Evolutionary conservation across 2,888 invertebrate genomes (phyloP).

Genomic region (Bibio marci): DNA sequence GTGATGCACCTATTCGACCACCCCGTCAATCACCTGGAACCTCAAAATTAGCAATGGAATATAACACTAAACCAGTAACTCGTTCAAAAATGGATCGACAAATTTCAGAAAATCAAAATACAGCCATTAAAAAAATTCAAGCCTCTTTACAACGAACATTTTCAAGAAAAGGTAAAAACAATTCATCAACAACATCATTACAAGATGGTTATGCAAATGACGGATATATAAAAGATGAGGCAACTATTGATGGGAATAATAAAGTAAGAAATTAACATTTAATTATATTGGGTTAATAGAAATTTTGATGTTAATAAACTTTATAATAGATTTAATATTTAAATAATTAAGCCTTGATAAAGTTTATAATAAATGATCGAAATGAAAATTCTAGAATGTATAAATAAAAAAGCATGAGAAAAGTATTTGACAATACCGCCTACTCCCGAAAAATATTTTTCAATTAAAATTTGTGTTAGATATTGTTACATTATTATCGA

Average conservation of each 20-base stretch:
- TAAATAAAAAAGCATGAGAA: too few relatives aligned
- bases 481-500: too few relatives aligned
- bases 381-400: too few relatives aligned
- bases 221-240: constrained; percentile 19
- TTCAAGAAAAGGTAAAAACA: constrained; percentile 27
- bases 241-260: constrained; percentile 13
- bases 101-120: constrained; percentile 12
- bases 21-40: constrained; percentile 12
- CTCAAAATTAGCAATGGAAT: constrained; percentile 7
- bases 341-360: too few relatives aligned
- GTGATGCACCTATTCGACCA: constrained; percentile 15
- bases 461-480: too few relatives aligned
- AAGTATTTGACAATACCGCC: too few relatives aligned
- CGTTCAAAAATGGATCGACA: constrained; percentile 9
- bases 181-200: constrained; percentile 6
- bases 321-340: too few relatives aligned
- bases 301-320: too few relatives aligned
- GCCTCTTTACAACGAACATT: constrained; percentile 33
- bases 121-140: constrained; percentile 24
- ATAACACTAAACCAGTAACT: background rate
- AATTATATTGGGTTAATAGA: too few relatives aligned
- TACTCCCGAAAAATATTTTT: too few relatives aligned
- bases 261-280: too few relatives aligned
- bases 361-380: too few relatives aligned
- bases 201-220: constrained; percentile 22